Evolutionary conservation across 2,888 invertebrate genomes (phyloP).

Genomic region (Axea sp.): DNA sequence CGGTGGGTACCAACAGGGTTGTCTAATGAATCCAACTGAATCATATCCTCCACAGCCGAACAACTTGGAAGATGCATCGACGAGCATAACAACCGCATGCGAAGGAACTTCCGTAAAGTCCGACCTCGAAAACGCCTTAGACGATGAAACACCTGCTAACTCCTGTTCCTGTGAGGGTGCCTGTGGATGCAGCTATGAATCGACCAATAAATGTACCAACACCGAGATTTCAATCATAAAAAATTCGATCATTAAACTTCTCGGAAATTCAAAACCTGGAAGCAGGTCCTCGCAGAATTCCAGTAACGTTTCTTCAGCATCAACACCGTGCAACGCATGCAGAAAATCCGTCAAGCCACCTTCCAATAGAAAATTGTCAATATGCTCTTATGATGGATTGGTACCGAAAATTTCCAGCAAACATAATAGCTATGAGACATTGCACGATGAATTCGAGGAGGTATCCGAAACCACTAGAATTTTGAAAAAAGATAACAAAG

Average conservation of each 20-base stretch:
- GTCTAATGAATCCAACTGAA: conserved; percentile 62
- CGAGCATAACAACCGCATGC: conserved; percentile 66
- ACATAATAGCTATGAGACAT: conserved; percentile 68
- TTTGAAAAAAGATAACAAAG: conserved; percentile 42
- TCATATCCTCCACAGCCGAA: conserved; percentile 69
- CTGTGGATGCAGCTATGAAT: conserved; percentile 69
- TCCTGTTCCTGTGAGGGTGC: conserved; percentile 74
- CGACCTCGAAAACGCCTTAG: conserved; percentile 28
- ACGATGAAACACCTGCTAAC: conserved; percentile 23
- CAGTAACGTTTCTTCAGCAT: conserved; percentile 61
- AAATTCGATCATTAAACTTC: conserved; percentile 64
- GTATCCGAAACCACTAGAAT: conserved; percentile 68
- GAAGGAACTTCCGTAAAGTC: conserved; percentile 60
- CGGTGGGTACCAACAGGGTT: conserved; percentile 72
- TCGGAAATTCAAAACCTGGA: conserved; percentile 61
- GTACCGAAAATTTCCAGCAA: conserved; percentile 66
- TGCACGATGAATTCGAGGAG: conserved; percentile 70
- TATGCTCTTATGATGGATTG: conserved; percentile 69
- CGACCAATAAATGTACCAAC: neutral
- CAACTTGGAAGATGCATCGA: conserved; percentile 71
- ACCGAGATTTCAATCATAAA: conserved; percentile 46
- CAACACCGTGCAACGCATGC: conserved; percentile 64
- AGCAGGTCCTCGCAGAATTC: conserved; percentile 57
- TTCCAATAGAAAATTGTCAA: conserved; percentile 63
- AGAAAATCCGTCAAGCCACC: conserved; percentile 50